phyloP scores from a whole-genome alignment of 2,888 invertebrate species.

The Polyploca ridens region DNA sequence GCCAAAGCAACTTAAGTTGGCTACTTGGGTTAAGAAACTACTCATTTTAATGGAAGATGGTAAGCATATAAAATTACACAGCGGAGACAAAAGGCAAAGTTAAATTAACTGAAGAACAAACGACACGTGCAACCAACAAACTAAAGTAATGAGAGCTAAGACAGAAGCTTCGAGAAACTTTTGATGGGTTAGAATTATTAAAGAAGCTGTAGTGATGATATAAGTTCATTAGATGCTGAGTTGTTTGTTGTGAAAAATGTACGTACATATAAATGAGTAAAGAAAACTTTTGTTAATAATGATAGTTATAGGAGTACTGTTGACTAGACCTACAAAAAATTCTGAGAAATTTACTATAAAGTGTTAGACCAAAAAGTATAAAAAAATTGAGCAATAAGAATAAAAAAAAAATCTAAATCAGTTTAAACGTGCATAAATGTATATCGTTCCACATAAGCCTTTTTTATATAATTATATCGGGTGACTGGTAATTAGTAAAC shows the following conservation, averaged over 20 bases:
- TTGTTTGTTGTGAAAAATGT: not conserved
- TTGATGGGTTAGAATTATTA: conserved; percentile 33
- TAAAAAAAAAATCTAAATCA: too few relatives aligned
- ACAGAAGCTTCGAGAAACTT: conserved; percentile 24
- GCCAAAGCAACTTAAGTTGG: not conserved
- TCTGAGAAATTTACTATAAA: too few relatives aligned
- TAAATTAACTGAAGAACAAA: conserved; percentile 44
- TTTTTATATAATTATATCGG: too few relatives aligned
- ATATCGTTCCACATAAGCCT: too few relatives aligned
- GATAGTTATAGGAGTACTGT: too few relatives aligned
- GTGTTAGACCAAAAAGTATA: too few relatives aligned
- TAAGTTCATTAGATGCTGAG: not conserved
- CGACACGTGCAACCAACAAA: conserved; percentile 41
- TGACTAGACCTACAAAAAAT: too few relatives aligned
- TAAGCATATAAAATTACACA: conserved; percentile 32
- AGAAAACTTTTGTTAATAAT: too few relatives aligned
- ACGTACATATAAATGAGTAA: not conserved
- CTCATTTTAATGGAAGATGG: conserved; percentile 10
- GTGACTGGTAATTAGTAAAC: too few relatives aligned
- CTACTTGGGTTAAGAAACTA: conserved; percentile 9
- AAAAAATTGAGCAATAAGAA: too few relatives aligned
- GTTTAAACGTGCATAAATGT: too few relatives aligned
- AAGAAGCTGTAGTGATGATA: conserved; percentile 28
- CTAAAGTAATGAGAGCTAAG: conserved; percentile 39
- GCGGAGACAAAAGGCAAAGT: conserved; percentile 42